Evolutionary conservation across 1,140 invertebrate genomes (phyloP), one percentile per base, ranked within the genome.

Genomic region (Zaprionus nigranus): DNA sequence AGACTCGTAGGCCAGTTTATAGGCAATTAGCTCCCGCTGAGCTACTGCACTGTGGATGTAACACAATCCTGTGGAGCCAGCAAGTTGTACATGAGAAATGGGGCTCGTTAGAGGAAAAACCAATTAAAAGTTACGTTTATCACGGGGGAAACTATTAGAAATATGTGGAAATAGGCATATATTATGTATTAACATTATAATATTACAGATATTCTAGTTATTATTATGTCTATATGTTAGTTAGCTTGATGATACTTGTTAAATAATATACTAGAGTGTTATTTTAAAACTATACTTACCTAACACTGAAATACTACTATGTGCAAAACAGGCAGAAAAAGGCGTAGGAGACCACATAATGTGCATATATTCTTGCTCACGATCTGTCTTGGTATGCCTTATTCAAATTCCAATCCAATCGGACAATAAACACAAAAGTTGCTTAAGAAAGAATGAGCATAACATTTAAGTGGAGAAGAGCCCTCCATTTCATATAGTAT

Each of bases 81-180:
- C 46, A 3, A 51, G 46, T 24, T 20, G 46, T 24, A 24, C 46
- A 51, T 24, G 46, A 24, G 46, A 24, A 51, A 51, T 51, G 9
- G 20, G 1, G 20, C 46, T 51, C 22, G 46, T 51, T 51, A 51
- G 46, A 13, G 17, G 20, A 51, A n/a, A 24, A 51, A 13, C 20
- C 46, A 51, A 51, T 51, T 51, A 51, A 51, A 51, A 51, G 17
- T 51, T 51, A 51, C 11, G 9, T 51, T 51, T 24, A 51, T 51
- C 46, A 22, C 46, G 12, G 20, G 20, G 17, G 5, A 51, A 51
- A 46, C 7, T 46, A 17, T 9, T 17, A 9, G 7, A 51, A 51
- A 20, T 13, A 13, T 51, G 20, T 13, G 46, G 20, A 49, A 17
- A 46, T 1, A 7, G n/a, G n/a, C n/a, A 46, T 17, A 46, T 40